A percentile compares a stretch with the other conserved stretches of the same genome.
phyloP scores from a whole-genome alignment of 2,113 vertebrate genomes.

The Numenius arquata region DNA sequence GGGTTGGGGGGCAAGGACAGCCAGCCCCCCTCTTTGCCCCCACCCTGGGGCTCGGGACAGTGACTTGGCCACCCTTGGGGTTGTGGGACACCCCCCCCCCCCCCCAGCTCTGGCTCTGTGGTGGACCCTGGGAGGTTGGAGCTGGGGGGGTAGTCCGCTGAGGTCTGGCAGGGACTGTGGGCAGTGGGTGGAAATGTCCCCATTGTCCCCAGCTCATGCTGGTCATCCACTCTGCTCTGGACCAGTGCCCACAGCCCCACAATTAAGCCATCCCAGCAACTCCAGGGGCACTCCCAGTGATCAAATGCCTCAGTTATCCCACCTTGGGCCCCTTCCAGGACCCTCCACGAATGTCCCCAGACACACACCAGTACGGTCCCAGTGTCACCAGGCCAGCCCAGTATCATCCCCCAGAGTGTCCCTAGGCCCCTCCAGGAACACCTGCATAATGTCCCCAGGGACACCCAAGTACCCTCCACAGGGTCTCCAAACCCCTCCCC shows the following conservation, averaged over 20 bases:
- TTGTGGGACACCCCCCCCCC: not conserved
- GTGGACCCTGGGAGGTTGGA: not conserved
- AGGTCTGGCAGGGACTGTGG: not conserved
- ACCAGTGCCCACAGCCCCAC: not conserved
- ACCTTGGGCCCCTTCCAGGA: not conserved
- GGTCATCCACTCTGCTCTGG: not conserved
- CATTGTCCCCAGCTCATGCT: not conserved
- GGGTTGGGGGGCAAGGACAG: fast-evolving
- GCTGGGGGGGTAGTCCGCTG: fast-evolving
- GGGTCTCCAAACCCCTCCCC: not conserved
- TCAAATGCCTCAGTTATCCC: fast-evolving
- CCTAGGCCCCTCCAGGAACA: not conserved
- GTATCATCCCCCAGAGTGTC: fast-evolving
- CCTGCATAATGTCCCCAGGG: not conserved
- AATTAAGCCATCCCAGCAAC: not conserved
- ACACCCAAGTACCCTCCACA: fast-evolving
- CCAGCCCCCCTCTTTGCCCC: not conserved
- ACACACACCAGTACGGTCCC: not conserved
- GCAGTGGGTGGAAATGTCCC: not conserved
- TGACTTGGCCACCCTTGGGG: fast-evolving
- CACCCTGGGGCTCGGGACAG: not conserved
- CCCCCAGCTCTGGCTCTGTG: not conserved
- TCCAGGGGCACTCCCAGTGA: not conserved
- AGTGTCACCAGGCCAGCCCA: not conserved
- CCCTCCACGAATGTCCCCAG: not conserved